These are phyloP conservation scores for Heliconius cydno DNA, from an alignment of 2,888 invertebrate genomes.

Conservation along the genomic window DNA sequence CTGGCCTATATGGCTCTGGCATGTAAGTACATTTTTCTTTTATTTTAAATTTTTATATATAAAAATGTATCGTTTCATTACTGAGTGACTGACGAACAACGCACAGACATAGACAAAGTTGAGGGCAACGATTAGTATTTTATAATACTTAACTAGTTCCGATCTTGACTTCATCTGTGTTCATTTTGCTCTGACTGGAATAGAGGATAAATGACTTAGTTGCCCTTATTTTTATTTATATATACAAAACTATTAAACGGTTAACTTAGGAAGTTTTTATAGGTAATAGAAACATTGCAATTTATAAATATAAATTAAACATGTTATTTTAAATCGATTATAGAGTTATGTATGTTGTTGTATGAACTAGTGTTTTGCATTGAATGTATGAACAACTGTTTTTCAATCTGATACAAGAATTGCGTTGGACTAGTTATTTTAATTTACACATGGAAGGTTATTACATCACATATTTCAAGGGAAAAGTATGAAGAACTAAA, in stretches of 20 bases:
- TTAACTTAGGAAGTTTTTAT: conserved; percentile 14
- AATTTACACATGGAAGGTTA: not conserved
- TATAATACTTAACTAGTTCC: not conserved
- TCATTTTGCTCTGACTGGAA: not conserved
- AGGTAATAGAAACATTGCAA: conserved; percentile 9
- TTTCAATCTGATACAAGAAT: not conserved
- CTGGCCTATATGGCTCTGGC: conserved; percentile 4
- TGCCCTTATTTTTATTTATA: conserved; percentile 1
- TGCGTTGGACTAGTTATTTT: conserved; percentile 1
- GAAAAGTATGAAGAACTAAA: not conserved
- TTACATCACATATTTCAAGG: not conserved
- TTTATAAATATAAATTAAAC: conserved; percentile 12
- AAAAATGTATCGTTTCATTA: not conserved
- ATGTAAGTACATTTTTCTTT: conserved; percentile 4
- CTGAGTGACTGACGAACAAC: not conserved
- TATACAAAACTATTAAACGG: conserved; percentile 2
- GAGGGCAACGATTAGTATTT: not conserved
- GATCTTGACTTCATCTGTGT: not conserved
- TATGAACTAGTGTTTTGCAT: conserved; percentile 6
- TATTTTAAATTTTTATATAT: not conserved
- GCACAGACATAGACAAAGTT: not conserved
- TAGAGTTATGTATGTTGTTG: not conserved
- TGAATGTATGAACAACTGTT: not conserved
- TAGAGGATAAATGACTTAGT: not conserved
- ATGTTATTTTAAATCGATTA: conserved; percentile 13